Percentiles rank a stretch among this genome's conserved stretches.
These are phyloP conservation scores for Petrocephalus microphthalmus DNA, from an alignment of 2,113 vertebrate species.

Conservation along the genomic window DNA sequence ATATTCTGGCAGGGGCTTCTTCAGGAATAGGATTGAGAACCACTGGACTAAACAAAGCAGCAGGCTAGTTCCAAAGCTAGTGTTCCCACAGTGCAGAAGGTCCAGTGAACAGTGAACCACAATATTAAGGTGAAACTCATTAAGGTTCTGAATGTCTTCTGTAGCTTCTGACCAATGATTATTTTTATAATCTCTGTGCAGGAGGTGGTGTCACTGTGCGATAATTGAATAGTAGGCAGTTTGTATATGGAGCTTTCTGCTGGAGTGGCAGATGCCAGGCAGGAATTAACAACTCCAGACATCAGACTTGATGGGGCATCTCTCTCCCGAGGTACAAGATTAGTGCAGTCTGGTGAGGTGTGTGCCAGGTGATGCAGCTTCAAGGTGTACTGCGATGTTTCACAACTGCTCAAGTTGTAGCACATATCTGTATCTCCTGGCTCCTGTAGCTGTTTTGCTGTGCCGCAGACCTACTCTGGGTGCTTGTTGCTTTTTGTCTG, in stretches of 20 bases:
- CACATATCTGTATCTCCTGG: background rate
- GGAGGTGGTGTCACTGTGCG: background rate
- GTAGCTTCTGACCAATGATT: background rate
- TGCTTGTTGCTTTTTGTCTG: background rate
- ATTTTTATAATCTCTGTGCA: background rate
- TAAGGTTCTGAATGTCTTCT: background rate
- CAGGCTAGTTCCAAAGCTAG: background rate
- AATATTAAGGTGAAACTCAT: background rate
- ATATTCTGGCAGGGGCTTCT: background rate
- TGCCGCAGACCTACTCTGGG: background rate
- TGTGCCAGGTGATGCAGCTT: background rate
- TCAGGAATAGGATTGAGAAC: background rate
- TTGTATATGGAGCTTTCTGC: background rate
- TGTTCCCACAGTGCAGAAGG: background rate
- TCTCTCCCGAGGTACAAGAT: background rate
- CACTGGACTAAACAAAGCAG: background rate
- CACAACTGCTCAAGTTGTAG: background rate
- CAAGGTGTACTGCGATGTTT: background rate
- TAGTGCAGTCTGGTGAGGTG: background rate
- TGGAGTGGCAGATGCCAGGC: background rate
- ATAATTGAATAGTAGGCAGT: background rate
- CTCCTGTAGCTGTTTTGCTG: background rate
- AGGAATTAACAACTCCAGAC: background rate
- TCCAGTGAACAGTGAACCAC: background rate
- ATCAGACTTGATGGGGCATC: background rate